A percentile compares a stretch with the other conserved stretches of the same genome.
Evolutionary conservation across 1,140 invertebrate species (phyloP).

Genomic region (Drosophila jambulina): DNA sequence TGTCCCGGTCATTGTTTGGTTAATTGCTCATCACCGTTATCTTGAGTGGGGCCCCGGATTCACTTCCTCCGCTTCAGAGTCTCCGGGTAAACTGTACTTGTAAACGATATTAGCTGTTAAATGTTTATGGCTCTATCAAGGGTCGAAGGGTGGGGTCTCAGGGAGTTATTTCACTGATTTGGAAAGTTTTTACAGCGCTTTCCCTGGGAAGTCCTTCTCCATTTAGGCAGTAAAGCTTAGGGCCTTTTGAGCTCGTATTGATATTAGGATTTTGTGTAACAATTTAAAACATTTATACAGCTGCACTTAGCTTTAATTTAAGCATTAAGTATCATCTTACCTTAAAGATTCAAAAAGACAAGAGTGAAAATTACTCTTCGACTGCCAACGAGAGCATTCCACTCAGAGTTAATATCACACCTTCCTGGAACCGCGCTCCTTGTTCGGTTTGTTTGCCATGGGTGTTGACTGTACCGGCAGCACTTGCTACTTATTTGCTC

Average conservation of each 20-base stretch:
- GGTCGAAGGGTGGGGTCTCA: neutral
- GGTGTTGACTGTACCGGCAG: slow-evolving; percentile 66
- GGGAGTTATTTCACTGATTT: neutral
- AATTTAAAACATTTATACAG: neutral
- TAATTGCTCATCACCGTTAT: slow-evolving; percentile 59
- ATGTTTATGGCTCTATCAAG: slow-evolving; percentile 9
- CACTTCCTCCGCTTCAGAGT: slow-evolving; percentile 9
- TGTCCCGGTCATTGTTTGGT: slow-evolving; percentile 32
- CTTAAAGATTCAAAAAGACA: neutral
- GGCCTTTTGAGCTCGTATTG: neutral
- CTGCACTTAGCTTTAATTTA: neutral
- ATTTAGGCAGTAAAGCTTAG: no score
- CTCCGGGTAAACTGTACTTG: slow-evolving; percentile 13
- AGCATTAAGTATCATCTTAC: neutral
- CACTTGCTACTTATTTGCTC: slow-evolving; percentile 68
- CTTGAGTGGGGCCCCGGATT: slow-evolving; percentile 20
- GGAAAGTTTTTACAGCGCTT: neutral
- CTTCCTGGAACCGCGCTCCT: slow-evolving; percentile 27
- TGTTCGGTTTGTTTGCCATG: slow-evolving; percentile 30
- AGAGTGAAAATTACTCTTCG: slow-evolving; percentile 1
- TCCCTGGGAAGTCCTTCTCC: no score
- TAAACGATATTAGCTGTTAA: slow-evolving; percentile 13
- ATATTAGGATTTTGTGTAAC: neutral
- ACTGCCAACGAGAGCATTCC: slow-evolving; percentile 16
- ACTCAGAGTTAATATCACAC: slow-evolving; percentile 6